Base-by-base conservation (phyloP, 2,113 vertebrate genomes). In the Sigmodon hispidus region DNA sequence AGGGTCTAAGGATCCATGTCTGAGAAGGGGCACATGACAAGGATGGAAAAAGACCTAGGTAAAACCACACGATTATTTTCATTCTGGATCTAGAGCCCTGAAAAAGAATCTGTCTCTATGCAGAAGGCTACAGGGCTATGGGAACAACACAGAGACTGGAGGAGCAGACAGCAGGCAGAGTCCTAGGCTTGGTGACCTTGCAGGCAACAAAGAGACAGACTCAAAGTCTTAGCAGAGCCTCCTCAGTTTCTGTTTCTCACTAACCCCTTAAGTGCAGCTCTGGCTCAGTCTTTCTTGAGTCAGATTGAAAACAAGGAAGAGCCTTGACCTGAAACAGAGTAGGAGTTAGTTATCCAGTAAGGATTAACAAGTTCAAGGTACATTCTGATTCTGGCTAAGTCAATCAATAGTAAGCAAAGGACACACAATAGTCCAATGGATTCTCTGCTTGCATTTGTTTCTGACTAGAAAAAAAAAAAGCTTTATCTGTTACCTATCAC, bases 331-430 rank as follows among this genome's bases (percentile, higher is more conserved):
- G 36, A 40, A 36, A 21, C 13, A 65, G n/a, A 84, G 61, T 6
- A 9, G 11, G 11, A 3, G 11, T 31, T 1, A 3, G 11, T 31
- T 1, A n/a, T 7, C 72, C 10, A 75, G 52, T 55, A 31, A 55
- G 57, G 52, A 55, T 31, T 11, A 1, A 2, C 52, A 87, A 61
- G 55, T 48, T 40, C 57, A 48, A 50, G 43, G 31, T 3, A 3
- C 61, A 45, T 8, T 4, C 2, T 21, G 7, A 16, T 13, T 21
- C 9, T 0, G 0, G 40, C 1, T 17, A 63, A n/a, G 48, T 31
- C 26, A 6, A 11, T 31, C 43, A 3, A n/a, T 12, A 31, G 8
- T 26, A 43, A 75, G 83, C 17, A 40, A 45, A 86, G 59, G 81
- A 72, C 12, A 73, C 0, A 65, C 8, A 73, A 11, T 0, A 16